Conservation (phyloP, 2,888 invertebrate genomes). For the Mycogona germanica region DNA sequence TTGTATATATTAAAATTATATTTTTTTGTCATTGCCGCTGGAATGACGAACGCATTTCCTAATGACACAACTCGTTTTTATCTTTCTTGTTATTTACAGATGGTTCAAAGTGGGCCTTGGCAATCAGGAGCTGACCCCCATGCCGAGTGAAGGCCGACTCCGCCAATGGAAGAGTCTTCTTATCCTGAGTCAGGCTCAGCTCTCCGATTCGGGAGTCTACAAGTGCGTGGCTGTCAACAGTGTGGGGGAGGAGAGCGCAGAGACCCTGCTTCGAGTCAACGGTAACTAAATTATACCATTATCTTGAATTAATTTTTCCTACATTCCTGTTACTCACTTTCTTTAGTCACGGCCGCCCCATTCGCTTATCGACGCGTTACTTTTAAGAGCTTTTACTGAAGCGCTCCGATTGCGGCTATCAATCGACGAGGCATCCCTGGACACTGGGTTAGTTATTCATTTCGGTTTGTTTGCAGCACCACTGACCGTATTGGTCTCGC, state of each 20-base stretch:
- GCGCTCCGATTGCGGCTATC: no score
- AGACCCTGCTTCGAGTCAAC: conserved; percentile 9
- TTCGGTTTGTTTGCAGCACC: conserved; percentile 2
- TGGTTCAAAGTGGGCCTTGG: conserved; percentile 12
- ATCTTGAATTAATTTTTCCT: not conserved
- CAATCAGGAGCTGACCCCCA: not conserved
- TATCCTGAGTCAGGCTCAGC: conserved; percentile 6
- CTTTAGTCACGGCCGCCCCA: no score
- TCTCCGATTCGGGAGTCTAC: conserved; percentile 14
- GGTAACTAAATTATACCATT: not conserved
- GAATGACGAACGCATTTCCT: no score
- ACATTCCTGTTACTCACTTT: not conserved
- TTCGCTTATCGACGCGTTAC: no score
- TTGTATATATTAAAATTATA: no score
- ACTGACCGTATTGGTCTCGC: conserved; percentile 4
- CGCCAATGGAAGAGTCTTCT: conserved; percentile 15
- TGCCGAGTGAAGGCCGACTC: conserved; percentile 3
- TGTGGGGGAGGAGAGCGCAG: conserved; percentile 15
- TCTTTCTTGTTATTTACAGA: no score
- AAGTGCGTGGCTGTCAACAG: conserved; percentile 12
- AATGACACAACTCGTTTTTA: no score
- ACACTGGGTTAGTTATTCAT: no score
- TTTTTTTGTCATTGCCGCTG: no score
- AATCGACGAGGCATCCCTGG: no score
- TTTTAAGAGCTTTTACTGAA: no score